Evolutionary conservation across 2,113 vertebrate genomes (phyloP).

Genomic region (Vidua macroura): DNA sequence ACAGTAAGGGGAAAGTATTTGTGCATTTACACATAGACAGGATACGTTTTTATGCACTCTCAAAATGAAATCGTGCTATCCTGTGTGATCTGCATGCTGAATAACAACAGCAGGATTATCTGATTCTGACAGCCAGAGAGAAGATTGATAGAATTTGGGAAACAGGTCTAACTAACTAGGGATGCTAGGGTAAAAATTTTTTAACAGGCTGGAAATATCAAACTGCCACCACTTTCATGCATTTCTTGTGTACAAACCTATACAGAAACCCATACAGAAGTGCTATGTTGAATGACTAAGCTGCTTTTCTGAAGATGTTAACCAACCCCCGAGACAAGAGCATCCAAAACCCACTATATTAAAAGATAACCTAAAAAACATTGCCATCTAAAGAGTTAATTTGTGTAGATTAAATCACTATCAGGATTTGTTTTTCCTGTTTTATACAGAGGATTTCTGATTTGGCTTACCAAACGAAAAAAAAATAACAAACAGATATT

Average conservation of each 20-base stretch:
- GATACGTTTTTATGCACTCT: background rate
- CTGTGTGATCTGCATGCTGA: background rate
- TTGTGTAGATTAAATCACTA: background rate
- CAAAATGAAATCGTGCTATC: background rate
- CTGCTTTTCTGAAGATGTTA: background rate
- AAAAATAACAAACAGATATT: background rate
- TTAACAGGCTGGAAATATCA: background rate
- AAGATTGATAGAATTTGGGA: background rate
- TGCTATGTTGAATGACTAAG: background rate
- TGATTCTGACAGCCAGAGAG: background rate
- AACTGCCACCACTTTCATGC: background rate
- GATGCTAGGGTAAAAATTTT: background rate
- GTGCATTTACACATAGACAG: background rate
- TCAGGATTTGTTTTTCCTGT: background rate
- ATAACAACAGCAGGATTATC: background rate
- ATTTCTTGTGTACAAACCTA: background rate
- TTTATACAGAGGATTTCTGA: slow-evolving; percentile 3
- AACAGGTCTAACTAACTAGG: background rate
- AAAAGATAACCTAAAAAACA: background rate
- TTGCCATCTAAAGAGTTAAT: background rate
- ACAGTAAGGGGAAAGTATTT: background rate
- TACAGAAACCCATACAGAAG: background rate
- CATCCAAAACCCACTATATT: background rate
- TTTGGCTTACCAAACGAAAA: slow-evolving; percentile 13
- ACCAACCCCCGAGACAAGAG: background rate